Percentiles rank a stretch among this genome's conserved stretches.
phyloP scores from a whole-genome alignment of 2,113 vertebrate species.

The Corvus cornix region DNA sequence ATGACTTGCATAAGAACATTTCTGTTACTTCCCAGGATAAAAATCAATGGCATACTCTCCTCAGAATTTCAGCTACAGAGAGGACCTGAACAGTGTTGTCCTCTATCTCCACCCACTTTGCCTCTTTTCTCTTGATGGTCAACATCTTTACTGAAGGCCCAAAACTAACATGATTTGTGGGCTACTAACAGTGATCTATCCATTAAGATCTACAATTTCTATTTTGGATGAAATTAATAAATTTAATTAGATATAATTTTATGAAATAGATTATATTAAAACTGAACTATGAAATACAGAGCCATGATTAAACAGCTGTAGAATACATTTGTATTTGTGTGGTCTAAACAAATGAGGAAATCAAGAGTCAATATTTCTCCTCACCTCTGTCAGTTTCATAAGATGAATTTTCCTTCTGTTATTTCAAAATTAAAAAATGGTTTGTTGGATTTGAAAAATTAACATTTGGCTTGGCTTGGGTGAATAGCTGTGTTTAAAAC shows the following conservation, averaged over 20 bases:
- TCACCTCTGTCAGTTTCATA: neutral
- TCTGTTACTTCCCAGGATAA: neutral
- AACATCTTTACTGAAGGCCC: neutral
- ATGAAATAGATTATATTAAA: neutral
- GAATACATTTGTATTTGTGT: neutral
- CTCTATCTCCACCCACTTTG: neutral
- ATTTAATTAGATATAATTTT: neutral
- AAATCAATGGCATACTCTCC: neutral
- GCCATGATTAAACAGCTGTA: neutral
- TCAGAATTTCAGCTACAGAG: neutral
- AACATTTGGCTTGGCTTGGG: constrained; percentile 24
- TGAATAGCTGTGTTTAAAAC: neutral
- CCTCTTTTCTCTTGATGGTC: neutral
- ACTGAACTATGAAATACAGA: neutral
- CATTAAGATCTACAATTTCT: neutral
- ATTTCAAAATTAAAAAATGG: constrained; percentile 38
- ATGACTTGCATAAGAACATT: neutral
- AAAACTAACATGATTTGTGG: neutral
- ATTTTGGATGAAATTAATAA: neutral
- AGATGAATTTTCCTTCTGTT: constrained; percentile 27
- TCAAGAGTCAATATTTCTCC: neutral
- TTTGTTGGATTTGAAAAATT: constrained; percentile 52
- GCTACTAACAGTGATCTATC: neutral
- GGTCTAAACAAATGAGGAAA: constrained; percentile 30
- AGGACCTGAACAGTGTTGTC: neutral